phyloP scores from a whole-genome alignment of 2,113 vertebrate species.

The Lagopus leucura region DNA sequence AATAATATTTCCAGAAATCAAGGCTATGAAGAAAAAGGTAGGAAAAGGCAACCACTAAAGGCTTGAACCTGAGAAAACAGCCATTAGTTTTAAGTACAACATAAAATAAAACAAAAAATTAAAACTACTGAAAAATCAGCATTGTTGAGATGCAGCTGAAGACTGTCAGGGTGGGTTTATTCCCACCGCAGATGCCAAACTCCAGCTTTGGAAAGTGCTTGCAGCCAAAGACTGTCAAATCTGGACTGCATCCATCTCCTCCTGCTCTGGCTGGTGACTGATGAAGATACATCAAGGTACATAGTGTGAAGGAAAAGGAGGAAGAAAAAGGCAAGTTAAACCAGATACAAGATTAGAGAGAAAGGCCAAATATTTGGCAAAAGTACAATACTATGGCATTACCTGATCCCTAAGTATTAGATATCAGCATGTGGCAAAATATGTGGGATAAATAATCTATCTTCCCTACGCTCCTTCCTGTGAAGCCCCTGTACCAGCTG shows the following conservation, averaged over 20 bases:
- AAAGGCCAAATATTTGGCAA: conserved; percentile 54
- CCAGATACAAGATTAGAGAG: conserved; percentile 43
- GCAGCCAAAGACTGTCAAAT: not conserved
- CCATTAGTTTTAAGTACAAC: not conserved
- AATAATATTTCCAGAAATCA: not conserved
- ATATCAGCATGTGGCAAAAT: conserved; percentile 65
- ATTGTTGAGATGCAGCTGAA: not conserved
- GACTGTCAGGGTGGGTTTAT: not conserved
- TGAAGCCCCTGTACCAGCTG: conserved; percentile 63
- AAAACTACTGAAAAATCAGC: not conserved
- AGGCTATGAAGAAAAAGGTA: not conserved
- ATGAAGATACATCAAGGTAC: not conserved
- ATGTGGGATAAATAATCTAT: conserved; percentile 58
- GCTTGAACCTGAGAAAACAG: not conserved
- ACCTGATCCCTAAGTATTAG: conserved; percentile 55
- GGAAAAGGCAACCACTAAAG: not conserved
- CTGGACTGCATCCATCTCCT: conserved; percentile 13
- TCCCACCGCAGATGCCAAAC: not conserved
- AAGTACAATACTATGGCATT: conserved; percentile 47
- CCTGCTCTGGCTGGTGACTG: not conserved
- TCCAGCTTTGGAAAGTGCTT: not conserved
- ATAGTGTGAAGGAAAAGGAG: conserved; percentile 14
- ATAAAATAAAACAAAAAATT: not conserved
- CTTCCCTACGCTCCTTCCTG: conserved; percentile 43
- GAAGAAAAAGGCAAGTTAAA: conserved; percentile 44